These are phyloP conservation scores for Hirtodrosophila histrioides DNA, from an alignment of 2,888 invertebrate species.

Conservation along the genomic window DNA sequence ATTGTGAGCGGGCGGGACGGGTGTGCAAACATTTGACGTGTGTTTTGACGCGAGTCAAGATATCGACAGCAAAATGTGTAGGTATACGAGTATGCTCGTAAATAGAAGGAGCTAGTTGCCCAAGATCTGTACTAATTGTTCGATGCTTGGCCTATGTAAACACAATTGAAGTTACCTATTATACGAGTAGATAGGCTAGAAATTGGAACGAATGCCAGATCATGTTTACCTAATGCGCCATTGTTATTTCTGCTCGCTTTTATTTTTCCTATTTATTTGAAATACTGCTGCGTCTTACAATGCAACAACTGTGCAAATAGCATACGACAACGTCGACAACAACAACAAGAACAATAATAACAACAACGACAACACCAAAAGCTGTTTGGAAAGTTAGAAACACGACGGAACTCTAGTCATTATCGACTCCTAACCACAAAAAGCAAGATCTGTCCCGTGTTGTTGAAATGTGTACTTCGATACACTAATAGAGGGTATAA, in stretches of 20 bases:
- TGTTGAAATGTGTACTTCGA: constrained; percentile 6
- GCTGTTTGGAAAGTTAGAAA: constrained; percentile 78
- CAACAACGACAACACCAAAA: constrained; percentile 48
- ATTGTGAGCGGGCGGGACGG: constrained; percentile 37
- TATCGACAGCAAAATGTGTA: constrained; percentile 15
- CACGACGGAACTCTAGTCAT: constrained; percentile 50
- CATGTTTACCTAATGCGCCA: constrained; percentile 77
- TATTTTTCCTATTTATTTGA: constrained; percentile 68
- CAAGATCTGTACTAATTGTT: constrained; percentile 62
- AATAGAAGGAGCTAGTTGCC: constrained; percentile 31
- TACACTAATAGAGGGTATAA: constrained; percentile 38
- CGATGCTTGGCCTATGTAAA: constrained; percentile 66
- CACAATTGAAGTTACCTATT: constrained; percentile 62
- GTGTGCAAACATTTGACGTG: constrained; percentile 82
- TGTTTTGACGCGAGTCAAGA: constrained; percentile 81
- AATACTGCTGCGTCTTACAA: constrained; percentile 64
- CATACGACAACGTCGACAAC: constrained; percentile 64
- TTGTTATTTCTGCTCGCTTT: constrained; percentile 65
- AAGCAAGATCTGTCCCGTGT: constrained; percentile 35
- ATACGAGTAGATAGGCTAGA: constrained; percentile 52
- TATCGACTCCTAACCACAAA: constrained; percentile 31
- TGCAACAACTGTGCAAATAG: constrained; percentile 80
- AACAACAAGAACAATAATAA: too few species aligned
- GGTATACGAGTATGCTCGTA: neutral
- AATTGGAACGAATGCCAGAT: constrained; percentile 79